Conservation (phyloP, 2,113 vertebrate species). For the Siphamia tubifer region DNA sequence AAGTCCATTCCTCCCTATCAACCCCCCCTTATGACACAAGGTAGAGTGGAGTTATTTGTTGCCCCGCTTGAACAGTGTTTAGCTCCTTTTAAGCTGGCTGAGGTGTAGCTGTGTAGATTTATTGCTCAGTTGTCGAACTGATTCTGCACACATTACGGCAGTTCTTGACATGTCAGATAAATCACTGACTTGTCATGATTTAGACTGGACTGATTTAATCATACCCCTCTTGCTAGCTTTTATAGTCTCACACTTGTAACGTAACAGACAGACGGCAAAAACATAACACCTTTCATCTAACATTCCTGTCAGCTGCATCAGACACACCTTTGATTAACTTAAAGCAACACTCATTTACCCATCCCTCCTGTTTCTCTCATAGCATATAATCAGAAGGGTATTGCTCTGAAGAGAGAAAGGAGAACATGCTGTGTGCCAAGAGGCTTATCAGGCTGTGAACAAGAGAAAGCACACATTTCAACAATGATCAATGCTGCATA, state of each 20-base stretch:
- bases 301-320: slow-evolving; percentile 56
- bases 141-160: slow-evolving; percentile 51
- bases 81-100: slow-evolving; percentile 35
- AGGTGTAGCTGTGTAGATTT: slow-evolving; percentile 50
- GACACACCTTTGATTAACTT: slow-evolving; percentile 72
- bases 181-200: slow-evolving; percentile 65
- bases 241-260: slow-evolving; percentile 9
- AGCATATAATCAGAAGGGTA: slow-evolving; percentile 50
- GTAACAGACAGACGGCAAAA: slow-evolving; percentile 8
- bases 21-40: background rate
- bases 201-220: slow-evolving; percentile 69
- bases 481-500: slow-evolving; percentile 65
- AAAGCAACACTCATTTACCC: slow-evolving; percentile 41
- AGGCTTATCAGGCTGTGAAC: slow-evolving; percentile 57
- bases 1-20: background rate
- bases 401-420: slow-evolving; percentile 24
- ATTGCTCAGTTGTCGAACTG: slow-evolving; percentile 52
- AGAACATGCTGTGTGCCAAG: slow-evolving; percentile 50
- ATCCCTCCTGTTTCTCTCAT: slow-evolving; percentile 16
- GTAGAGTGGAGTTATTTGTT: slow-evolving; percentile 27
- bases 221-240: slow-evolving; percentile 8
- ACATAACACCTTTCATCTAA: slow-evolving; percentile 35
- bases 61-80: slow-evolving; percentile 39
- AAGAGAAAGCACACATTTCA: slow-evolving; percentile 52
- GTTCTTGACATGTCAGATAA: slow-evolving; percentile 52